phyloP scores from a whole-genome alignment of 2,113 vertebrate species.

The Paraplagusia blochii region DNA sequence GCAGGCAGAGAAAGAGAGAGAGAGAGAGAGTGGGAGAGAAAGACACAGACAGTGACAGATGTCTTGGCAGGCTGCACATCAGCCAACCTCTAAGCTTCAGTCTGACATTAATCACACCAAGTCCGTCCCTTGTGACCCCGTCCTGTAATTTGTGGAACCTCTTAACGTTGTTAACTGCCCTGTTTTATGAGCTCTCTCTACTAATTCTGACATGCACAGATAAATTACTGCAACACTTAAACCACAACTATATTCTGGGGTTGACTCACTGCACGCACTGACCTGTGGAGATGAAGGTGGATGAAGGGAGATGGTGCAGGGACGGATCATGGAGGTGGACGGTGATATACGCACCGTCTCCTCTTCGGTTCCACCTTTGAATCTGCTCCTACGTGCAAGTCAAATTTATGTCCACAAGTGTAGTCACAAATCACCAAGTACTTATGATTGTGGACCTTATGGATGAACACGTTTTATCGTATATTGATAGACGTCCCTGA shows the following conservation, averaged over 20 bases:
- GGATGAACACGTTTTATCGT: conserved; percentile 3
- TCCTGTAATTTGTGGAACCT: conserved; percentile 57
- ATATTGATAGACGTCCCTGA: background rate
- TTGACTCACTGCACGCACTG: conserved; percentile 25
- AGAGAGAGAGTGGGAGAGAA: conserved; percentile 6
- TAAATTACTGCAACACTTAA: conserved; percentile 59
- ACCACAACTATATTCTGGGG: conserved; percentile 48
- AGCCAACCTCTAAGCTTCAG: conserved; percentile 35
- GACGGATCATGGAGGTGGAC: conserved; percentile 26
- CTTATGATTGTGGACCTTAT: conserved; percentile 21
- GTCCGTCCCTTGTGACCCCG: conserved; percentile 31
- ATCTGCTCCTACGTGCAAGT: conserved; percentile 23
- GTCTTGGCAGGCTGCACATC: conserved; percentile 28
- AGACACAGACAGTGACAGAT: conserved; percentile 14
- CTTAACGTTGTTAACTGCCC: conserved; percentile 54
- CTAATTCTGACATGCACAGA: conserved; percentile 48
- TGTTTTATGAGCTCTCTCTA: conserved; percentile 59
- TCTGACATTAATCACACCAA: conserved; percentile 41
- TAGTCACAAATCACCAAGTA: conserved; percentile 12
- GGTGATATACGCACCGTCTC: conserved; percentile 11
- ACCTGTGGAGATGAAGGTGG: conserved; percentile 41
- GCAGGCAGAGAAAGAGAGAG: conserved; percentile 4
- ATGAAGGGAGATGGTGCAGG: conserved; percentile 36
- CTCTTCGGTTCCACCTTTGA: conserved; percentile 9
- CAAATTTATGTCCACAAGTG: conserved; percentile 22